Base-by-base conservation (phyloP, 2,797 vertebrate species). In the Poeciliopsis paucimaculata region DNA sequence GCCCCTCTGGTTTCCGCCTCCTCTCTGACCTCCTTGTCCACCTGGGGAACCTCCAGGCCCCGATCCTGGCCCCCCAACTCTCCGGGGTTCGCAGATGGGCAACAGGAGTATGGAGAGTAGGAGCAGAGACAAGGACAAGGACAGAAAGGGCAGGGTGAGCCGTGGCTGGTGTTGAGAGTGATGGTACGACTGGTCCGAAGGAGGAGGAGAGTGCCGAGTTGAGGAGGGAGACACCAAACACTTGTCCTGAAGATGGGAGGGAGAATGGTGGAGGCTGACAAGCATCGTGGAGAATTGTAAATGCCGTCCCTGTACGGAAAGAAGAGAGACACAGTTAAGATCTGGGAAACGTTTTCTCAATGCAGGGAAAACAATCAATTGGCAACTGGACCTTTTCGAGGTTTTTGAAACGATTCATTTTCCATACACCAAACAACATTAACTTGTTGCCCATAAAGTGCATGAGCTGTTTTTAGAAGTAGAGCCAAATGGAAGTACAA, bases 271-370 rank as follows among this genome's bases (percentile, higher is more conserved):
- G 91, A 95, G 95, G 95, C 95, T 94, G 94, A 96, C 95, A 95
- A 95, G 95, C 96, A 96, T 96, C 87, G 92, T 94, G 95, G 91
- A 95, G 93, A 89, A 95, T 93, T 95, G 94, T 95, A 93, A 94
- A 95, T 93, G 93, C 90, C 93, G 93, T 95, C 93, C 95, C 96
- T 96, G 82, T 20, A 89, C 76, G 46, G 18, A 73, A 76, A 77
- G n/a, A 84, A 53, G 84, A 82, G 49, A 80, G 45, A 77, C 12
- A 47, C 75, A 10, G 4, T 68, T 31, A 70, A 76, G 3, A 60
- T 68, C 64, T 77, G 51, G 23, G 47, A 28, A n/a, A 57, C 13
- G 1, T 72, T 20, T 46, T 12, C 39, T 55, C 64, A 62, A 23
- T 11, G 70, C 6, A 39, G n/a, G 26, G 9, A 49, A 46, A 77